Evolutionary conservation across 2,113 vertebrate species (phyloP), one percentile per base, ranked within the genome.

Genomic region (Triplophysa siluroides): DNA sequence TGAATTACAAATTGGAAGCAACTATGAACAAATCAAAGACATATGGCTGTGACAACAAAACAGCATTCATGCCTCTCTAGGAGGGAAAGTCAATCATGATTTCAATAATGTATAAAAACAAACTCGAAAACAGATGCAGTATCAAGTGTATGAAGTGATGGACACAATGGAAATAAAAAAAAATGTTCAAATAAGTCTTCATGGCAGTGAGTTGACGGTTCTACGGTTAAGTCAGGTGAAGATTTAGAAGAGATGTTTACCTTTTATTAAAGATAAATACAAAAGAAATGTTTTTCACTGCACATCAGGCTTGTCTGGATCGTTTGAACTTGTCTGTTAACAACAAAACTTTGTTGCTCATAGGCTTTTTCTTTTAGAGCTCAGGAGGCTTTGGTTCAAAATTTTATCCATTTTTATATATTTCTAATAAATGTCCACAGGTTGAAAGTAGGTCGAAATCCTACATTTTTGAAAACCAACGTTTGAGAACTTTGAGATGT

Each of bases 1-100:
- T n/a, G 54, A 56, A 54, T 80, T 76, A 83, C 79, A 83, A 81
- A 83, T 86, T 80, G 56, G 56, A 77, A 80, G 60, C 80, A 75
- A 79, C 45, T 69, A 75, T 47, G 58, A 78, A 65, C 45, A 80
- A 85, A 85, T 85, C 47, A 21, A 71, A 80, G 41, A 52, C 74
- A 68, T 61, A 43, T 80, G 80, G 71, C 61, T 23, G 18, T 64
- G 72, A 69, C 63, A 78, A 26, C 56, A 71, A 66, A 47, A 66
- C 50, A 50, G 47, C 52, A 26, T 82, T 56, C 58, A 50, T 73
- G 69, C 47, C 7, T 64, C 52, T 64, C 14, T 61, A 56, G 62
- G 52, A 65, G 58, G 58, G 26, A 65, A 83, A 74, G 3, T 62
- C 23, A 45, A 69, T 47, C 54, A n/a, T 23, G 69, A 75, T 83